phyloP scores from a whole-genome alignment of 2,888 invertebrate genomes.

The Agriopis marginaria region DNA sequence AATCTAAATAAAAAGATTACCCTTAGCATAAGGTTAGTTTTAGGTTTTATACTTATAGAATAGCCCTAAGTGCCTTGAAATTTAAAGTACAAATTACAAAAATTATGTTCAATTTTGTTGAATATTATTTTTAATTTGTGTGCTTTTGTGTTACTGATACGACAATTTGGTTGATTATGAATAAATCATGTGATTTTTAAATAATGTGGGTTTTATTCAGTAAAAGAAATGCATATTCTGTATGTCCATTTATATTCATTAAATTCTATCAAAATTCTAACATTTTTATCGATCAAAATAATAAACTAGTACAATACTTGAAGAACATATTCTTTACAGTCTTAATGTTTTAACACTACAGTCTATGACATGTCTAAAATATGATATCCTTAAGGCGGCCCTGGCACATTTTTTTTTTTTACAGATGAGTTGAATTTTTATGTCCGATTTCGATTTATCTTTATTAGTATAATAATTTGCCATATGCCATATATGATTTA shows the following conservation, averaged over 20 bases:
- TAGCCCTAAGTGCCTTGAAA: slow-evolving; percentile 18
- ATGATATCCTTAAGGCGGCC: too few relatives aligned
- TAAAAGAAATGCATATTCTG: slow-evolving; percentile 33
- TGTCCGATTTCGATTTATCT: too few relatives aligned
- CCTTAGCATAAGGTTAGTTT: not conserved
- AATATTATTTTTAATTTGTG: not conserved
- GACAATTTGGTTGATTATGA: not conserved
- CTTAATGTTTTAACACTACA: slow-evolving; percentile 49
- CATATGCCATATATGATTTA: too few relatives aligned
- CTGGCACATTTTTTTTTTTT: too few relatives aligned
- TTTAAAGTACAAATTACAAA: slow-evolving; percentile 27
- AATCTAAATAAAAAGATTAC: not conserved
- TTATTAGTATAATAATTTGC: too few relatives aligned
- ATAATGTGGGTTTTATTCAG: slow-evolving; percentile 22
- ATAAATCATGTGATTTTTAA: slow-evolving; percentile 7
- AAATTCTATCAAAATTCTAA: slow-evolving; percentile 58
- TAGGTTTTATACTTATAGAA: not conserved
- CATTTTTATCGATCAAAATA: slow-evolving; percentile 47
- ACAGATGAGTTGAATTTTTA: too few relatives aligned
- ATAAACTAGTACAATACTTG: slow-evolving; percentile 37
- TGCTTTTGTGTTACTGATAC: not conserved
- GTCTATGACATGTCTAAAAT: slow-evolving; percentile 41
- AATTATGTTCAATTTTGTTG: too few relatives aligned
- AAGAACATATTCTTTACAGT: slow-evolving; percentile 52
- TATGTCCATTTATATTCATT: slow-evolving; percentile 46